Evolutionary conservation across 1,140 invertebrate genomes (phyloP), one percentile per base, ranked within the genome.

Genomic region (Tetragonula clypearis): DNA sequence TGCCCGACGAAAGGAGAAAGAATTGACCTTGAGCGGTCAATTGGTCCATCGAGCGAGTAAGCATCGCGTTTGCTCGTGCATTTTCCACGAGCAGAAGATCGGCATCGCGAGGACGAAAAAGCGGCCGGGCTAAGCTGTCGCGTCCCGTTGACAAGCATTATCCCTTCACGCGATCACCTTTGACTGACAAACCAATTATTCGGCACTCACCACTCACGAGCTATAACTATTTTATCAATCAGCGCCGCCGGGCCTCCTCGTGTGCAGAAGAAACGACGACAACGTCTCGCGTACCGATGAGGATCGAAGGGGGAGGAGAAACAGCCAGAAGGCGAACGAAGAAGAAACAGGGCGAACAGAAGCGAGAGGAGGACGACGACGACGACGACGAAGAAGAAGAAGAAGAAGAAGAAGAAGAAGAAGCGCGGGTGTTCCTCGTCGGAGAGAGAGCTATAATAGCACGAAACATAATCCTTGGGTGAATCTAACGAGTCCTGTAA

Each of bases 391-490:
- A 41, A n/a, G n/a, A 2, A 5, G 35, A 41, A 2, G 41, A 8
- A 8, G 21, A 21, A 69, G 55, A 21, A 21, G 19, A 21, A 60
- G 6, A 23, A 23, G 21, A 23, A 72, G 23, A 58, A 71, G 72
- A 83, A 72, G 73, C 58, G 58, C 73, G 74, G 85, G 66, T 82
- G 79, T 75, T 86, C 56, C 62, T 41, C 79, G 56, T 55, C n/a
- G 69, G 14, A 56, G 75, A 35, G 77, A 35, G 77, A 83, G 84
- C 84, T 90, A 91, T 93, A 93, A 92, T 92, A 91, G 89, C 86
- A 90, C 88, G 91, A 92, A 92, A 92, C 84, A 90, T 90, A 93
- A 92, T 93, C 91, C 88, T 66, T 77, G 87, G 89, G 86, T 91
- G 86, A 92, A 88, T 92, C 91, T 92, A 92, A 92, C 90, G 91